Evolutionary conservation across 2,113 vertebrate genomes (phyloP).

Genomic region (Myotis davidii): DNA sequence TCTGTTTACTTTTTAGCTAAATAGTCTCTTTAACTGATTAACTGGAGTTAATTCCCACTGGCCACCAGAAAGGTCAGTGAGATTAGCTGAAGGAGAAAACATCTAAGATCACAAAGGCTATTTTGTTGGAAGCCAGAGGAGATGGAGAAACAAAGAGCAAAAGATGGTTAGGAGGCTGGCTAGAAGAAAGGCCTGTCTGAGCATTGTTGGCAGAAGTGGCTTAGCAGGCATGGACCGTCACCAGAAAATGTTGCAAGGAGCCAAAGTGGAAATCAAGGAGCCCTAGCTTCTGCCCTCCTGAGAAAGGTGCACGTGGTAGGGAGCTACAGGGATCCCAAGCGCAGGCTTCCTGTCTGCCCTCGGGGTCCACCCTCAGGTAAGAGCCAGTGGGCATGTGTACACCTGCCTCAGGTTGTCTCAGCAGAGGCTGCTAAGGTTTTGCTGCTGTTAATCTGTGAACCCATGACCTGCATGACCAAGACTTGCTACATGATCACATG

Average conservation of each 20-base stretch:
- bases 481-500: not conserved
- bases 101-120: not conserved
- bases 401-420: no score
- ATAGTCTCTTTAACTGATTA: conserved; percentile 53
- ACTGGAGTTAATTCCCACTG: conserved; percentile 16
- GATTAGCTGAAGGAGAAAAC: not conserved
- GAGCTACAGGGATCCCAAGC: not conserved
- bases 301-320: not conserved
- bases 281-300: not conserved
- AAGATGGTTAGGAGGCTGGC: not conserved
- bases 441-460: not conserved
- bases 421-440: not conserved
- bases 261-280: not conserved
- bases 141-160: not conserved
- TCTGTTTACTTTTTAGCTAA: conserved; percentile 40
- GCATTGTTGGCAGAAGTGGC: not conserved
- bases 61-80: not conserved
- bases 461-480: not conserved
- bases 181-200: no score
- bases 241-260: not conserved
- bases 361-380: not conserved
- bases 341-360: not conserved
- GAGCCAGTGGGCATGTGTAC: rapidly evolving
- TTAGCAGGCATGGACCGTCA: not conserved
- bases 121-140: not conserved